Evolutionary conservation across 2,888 invertebrate species (phyloP), one percentile per base, ranked within the genome.

Genomic region (Allophyes oxyacanthae): DNA sequence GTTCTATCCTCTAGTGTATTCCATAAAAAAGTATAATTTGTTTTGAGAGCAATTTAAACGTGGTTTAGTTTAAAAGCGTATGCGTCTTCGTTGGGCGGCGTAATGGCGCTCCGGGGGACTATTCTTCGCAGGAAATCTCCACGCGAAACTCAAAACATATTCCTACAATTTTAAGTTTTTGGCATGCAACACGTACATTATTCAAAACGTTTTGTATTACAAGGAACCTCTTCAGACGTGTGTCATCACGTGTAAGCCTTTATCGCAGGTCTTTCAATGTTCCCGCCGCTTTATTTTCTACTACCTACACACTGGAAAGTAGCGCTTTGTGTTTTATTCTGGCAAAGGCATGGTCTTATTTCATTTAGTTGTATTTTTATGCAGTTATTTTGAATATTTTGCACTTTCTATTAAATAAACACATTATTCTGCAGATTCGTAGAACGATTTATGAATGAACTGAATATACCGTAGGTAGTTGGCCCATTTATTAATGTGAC

Each of bases 31-130:
- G 60, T 75, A 72, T 82, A 80, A 82, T 82, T 81, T 81, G 66
- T 82, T 81, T 72, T 73, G 73, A 56, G 77, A 78, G 82, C 79
- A 82, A 83, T 87, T 85, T 85, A 84, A 80, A 79, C 75, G 78
- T 80, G 83, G 85, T 87, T 87, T 83, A 84, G 85, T 88, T 86
- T 88, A 87, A 88, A 87, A 87, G 87, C 85, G 79, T 80, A 79
- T 82, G 84, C 83, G 84, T 83, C 83, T 78, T 76, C 71, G 66
- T 70, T 72, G 68, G 66, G 68, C 50, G 63, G 64, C 72, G 76
- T 85, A 87, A 89, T 88, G 83, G 84, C 61, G 79, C 85, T 77
- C 85, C 15, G 45, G 86, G 86, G 88, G 73, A 76, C 75, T 75
- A 77, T 83, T 81, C 68, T 72, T 73, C 59, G 64, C 49, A 52